phyloP scores from a whole-genome alignment of 1,140 invertebrate species.

The Zaprionus taronus region DNA sequence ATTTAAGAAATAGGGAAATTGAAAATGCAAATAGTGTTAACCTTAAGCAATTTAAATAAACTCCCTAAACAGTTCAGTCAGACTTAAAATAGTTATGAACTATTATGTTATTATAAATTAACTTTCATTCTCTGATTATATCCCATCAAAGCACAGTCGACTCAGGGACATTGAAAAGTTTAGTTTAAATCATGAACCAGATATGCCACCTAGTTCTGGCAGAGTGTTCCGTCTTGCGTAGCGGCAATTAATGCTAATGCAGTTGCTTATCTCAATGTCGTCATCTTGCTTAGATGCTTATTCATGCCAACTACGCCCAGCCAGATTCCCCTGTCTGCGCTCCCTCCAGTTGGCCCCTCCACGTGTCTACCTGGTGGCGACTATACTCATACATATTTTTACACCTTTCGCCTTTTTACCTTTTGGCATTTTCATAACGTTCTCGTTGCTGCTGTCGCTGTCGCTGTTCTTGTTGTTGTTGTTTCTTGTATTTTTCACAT shows the following conservation, averaged over 20 bases:
- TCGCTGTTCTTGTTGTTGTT: slow-evolving; percentile 48
- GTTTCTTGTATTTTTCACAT: slow-evolving; percentile 53
- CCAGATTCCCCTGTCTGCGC: not conserved
- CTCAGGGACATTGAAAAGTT: not conserved
- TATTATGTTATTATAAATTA: not conserved
- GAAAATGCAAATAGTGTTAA: not conserved
- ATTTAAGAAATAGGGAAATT: not conserved
- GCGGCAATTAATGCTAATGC: slow-evolving; percentile 65
- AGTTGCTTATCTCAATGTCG: slow-evolving; percentile 66
- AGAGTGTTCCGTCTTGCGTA: not conserved
- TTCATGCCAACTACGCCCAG: slow-evolving; percentile 44
- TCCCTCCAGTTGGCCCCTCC: too few species aligned
- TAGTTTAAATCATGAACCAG: not conserved
- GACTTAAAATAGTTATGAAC: too few species aligned
- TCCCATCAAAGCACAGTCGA: not conserved
- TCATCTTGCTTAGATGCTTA: slow-evolving; percentile 53
- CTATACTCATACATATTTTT: slow-evolving; percentile 21
- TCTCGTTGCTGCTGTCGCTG: slow-evolving; percentile 30
- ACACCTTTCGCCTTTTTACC: slow-evolving; percentile 48
- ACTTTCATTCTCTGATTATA: not conserved
- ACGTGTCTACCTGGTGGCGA: slow-evolving; percentile 2
- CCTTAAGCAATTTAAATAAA: not conserved
- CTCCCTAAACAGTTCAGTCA: too few species aligned
- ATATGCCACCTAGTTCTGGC: not conserved
- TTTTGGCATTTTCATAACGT: slow-evolving; percentile 60